A percentile compares a stretch with the other conserved stretches of the same genome.
Evolutionary conservation across 2,888 invertebrate species (phyloP).

Genomic region (Neoscelio sp.): DNA sequence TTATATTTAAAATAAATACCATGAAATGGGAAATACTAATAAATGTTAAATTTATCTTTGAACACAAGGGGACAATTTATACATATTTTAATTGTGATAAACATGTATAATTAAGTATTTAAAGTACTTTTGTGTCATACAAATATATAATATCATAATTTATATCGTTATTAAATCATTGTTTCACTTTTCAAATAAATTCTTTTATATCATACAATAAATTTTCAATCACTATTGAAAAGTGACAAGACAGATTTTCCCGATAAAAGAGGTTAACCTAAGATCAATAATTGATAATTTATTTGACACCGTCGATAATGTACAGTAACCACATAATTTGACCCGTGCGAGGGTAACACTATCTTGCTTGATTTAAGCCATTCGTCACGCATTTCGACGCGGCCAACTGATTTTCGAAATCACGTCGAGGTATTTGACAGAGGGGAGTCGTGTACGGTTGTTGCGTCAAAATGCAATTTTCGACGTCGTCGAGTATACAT

Average conservation of each 20-base stretch:
- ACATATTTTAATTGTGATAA: no score
- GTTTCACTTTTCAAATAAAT: not conserved
- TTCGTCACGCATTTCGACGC: slow-evolving; percentile 67
- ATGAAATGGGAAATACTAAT: no score
- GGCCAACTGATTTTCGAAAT: slow-evolving; percentile 67
- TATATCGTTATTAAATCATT: not conserved
- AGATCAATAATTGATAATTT: slow-evolving; percentile 58
- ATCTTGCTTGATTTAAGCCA: slow-evolving; percentile 65
- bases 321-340: slow-evolving; percentile 56
- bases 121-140: no score
- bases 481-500: slow-evolving; percentile 65
- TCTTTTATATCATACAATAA: not conserved
- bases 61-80: no score
- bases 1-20: no score
- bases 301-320: slow-evolving; percentile 57
- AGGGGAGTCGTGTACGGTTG: slow-evolving; percentile 60
- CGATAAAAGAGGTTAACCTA: slow-evolving; percentile 20
- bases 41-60: not conserved
- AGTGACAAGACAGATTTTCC: not conserved
- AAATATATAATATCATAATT: no score
- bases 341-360: slow-evolving; percentile 58
- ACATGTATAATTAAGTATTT: no score
- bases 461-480: slow-evolving; percentile 67
- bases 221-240: not conserved
- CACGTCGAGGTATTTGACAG: slow-evolving; percentile 60